Evolutionary conservation across 2,888 invertebrate species (phyloP).

Genomic region (Theodoxus fluviatilis): DNA sequence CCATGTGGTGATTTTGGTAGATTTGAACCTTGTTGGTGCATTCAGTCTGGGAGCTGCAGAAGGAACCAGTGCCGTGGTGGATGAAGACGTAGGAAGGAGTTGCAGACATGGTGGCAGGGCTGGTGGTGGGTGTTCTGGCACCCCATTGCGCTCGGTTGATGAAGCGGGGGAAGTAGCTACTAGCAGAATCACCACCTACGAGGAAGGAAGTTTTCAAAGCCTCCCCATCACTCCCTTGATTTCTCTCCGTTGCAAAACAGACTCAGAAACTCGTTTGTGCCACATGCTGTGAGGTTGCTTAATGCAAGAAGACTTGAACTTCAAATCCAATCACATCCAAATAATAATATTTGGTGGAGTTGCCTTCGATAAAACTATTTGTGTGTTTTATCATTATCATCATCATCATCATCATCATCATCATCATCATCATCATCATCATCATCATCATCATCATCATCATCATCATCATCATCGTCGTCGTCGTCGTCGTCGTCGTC

Average conservation of each 20-base stretch:
- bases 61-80: conserved; percentile 15
- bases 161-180: conserved; percentile 15
- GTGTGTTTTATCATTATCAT: neutral
- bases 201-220: too few species aligned
- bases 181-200: too few species aligned
- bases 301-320: too few species aligned
- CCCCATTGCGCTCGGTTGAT: conserved; percentile 17
- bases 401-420: conserved; percentile 11
- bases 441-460: conserved; percentile 19
- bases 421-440: conserved; percentile 19
- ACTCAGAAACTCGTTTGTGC: too few species aligned
- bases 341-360: too few species aligned
- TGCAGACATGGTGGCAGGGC: neutral
- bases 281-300: too few species aligned
- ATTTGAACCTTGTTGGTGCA: conserved; percentile 18
- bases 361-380: too few species aligned
- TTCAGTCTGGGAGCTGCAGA: conserved; percentile 4
- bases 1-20: conserved; percentile 30
- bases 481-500: neutral
- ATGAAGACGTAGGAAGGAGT: conserved; percentile 27
- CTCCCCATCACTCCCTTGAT: too few species aligned
- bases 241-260: too few species aligned
- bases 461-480: conserved; percentile 11
- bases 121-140: conserved; percentile 13
- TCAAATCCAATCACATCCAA: too few species aligned